Conservation (phyloP, 2,888 invertebrate genomes). For the Scaptomyza caliginosa region DNA sequence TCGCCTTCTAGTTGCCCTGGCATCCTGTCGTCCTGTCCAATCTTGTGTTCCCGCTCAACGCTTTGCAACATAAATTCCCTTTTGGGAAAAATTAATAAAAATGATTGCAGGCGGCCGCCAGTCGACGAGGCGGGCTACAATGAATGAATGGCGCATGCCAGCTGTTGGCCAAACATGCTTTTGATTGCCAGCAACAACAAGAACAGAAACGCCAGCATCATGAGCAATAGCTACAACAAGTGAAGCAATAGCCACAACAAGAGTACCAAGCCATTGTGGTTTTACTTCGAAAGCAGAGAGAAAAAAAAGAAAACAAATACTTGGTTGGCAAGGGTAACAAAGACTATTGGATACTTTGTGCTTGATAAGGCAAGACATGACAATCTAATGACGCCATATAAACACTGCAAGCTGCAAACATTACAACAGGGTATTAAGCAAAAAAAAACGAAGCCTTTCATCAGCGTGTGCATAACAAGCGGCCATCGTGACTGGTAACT, state of each 20-base stretch:
- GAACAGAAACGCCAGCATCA: slow-evolving; percentile 20
- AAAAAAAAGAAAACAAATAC: neutral
- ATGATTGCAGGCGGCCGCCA: slow-evolving; percentile 66
- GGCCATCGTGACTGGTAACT: slow-evolving; percentile 48
- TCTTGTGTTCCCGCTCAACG: slow-evolving; percentile 17
- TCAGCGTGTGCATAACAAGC: slow-evolving; percentile 73
- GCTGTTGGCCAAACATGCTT: slow-evolving; percentile 76
- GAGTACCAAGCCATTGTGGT: slow-evolving; percentile 10
- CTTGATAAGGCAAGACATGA: neutral
- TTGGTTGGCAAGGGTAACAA: neutral
- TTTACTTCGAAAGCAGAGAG: neutral
- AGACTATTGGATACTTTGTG: slow-evolving; percentile 2
- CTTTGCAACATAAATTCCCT: slow-evolving; percentile 67
- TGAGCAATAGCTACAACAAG: slow-evolving; percentile 11
- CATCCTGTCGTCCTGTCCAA: slow-evolving; percentile 8
- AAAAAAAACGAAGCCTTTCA: slow-evolving; percentile 58
- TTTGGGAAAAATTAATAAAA: slow-evolving; percentile 76
- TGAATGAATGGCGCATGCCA: slow-evolving; percentile 78
- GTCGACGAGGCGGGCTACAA: slow-evolving; percentile 46
- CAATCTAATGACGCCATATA: neutral
- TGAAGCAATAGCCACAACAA: slow-evolving; percentile 5
- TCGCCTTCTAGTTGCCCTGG: neutral
- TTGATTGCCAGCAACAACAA: slow-evolving; percentile 68
- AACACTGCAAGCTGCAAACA: neutral
- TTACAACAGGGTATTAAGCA: slow-evolving; percentile 24